These are phyloP conservation scores for Acronicta alni DNA, from an alignment of 2,888 invertebrate genomes.

Conservation along the genomic window DNA sequence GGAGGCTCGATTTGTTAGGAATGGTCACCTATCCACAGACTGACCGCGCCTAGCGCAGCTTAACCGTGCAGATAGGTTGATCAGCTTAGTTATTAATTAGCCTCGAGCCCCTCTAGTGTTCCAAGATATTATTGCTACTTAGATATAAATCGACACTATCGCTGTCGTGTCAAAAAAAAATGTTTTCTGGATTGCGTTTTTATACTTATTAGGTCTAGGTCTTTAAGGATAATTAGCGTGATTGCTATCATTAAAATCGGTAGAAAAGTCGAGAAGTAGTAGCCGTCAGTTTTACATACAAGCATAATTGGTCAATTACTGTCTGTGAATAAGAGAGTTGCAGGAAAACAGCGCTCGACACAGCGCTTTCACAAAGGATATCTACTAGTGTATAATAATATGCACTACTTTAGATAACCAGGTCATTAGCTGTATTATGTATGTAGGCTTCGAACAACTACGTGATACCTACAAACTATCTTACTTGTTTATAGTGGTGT, in stretches of 20 bases:
- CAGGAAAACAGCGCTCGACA: conserved; percentile 46
- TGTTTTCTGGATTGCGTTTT: background rate
- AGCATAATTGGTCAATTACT: conserved; percentile 52
- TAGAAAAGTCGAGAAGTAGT: conserved; percentile 24
- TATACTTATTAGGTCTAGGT: background rate
- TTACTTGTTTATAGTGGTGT: background rate
- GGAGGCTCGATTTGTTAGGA: no score
- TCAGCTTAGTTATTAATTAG: no score
- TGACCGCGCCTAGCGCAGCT: no score
- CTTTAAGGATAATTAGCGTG: background rate
- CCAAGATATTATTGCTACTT: no score
- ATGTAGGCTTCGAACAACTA: conserved; percentile 26
- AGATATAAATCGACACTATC: no score
- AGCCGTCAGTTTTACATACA: conserved; percentile 47
- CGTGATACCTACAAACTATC: conserved; percentile 1
- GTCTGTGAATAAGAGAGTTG: conserved; percentile 47
- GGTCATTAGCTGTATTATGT: conserved; percentile 42
- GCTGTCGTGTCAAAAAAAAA: no score
- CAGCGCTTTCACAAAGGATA: conserved; percentile 49
- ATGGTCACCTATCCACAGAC: no score
- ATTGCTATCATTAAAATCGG: conserved; percentile 7
- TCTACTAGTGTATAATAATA: conserved; percentile 36
- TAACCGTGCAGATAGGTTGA: no score
- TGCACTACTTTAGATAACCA: conserved; percentile 36
- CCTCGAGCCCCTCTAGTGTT: no score